These are phyloP conservation scores for Girardinichthys multiradiatus DNA, from an alignment of 2,113 vertebrate species.

Conservation along the genomic window DNA sequence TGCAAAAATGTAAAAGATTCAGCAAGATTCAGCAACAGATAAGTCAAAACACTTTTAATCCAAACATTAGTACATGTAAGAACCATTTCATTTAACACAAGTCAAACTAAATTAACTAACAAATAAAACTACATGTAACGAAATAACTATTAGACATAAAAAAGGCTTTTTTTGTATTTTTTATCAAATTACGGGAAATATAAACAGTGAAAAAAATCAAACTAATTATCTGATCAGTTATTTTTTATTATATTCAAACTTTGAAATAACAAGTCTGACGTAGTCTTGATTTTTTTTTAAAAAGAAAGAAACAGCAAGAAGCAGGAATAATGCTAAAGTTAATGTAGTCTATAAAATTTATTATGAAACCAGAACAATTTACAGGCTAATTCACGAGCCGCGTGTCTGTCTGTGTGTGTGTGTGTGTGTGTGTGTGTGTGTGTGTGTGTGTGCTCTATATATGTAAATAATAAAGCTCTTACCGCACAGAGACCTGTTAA, in stretches of 20 bases:
- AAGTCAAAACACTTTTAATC: not conserved
- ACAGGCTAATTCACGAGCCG: not conserved
- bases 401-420: too few species aligned
- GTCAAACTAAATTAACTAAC: not conserved
- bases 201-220: not conserved
- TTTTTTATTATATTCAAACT: not conserved
- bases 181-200: not conserved
- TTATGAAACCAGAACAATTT: too few species aligned
- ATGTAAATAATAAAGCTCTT: constrained; percentile 43
- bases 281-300: not conserved
- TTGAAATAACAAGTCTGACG: not conserved
- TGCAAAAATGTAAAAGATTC: not conserved
- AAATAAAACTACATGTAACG: not conserved
- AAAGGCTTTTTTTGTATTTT: not conserved
- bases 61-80: not conserved
- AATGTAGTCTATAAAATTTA: not conserved
- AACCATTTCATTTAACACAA: not conserved
- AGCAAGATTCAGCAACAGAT: not conserved
- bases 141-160: not conserved
- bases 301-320: not conserved
- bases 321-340: not conserved
- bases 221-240: not conserved
- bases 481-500: constrained; percentile 60
- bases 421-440: not conserved
- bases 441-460: not conserved